Evolutionary conservation across 2,797 vertebrate genomes (phyloP), one percentile per base, ranked within the genome.

Genomic region (Harpagifer antarcticus): DNA sequence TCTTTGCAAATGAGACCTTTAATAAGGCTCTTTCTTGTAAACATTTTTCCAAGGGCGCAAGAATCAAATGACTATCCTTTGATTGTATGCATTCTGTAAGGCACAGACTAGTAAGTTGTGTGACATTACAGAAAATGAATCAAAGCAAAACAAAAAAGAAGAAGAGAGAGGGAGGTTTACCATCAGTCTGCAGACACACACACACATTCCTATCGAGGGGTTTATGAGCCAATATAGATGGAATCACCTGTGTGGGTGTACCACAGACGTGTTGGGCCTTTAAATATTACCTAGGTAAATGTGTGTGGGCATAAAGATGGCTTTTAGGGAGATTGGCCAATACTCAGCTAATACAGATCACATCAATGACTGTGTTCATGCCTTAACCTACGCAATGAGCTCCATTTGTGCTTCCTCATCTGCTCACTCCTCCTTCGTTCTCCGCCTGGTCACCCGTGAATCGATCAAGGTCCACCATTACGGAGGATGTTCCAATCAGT

Each of bases 391-490:
- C 20, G 9, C 65, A 55, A 20, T 48, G 61, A 84, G 79, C 81
- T 81, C 69, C 74, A 72, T 87, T 86, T 82, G 60, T 68, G 37
- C 68, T 76, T 78, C 54, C 65, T 76, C 72, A 45, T 86, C 63
- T 66, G 40, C 70, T 64, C 78, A 55, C 50, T 44, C 68, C 72
- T 71, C 68, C 71, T 66, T 74, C 63, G 20, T 56, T 79, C 62
- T 67, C 69, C 73, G 69, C 69, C 76, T 52, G 40, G 69, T 79
- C 78, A 86, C 81, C 82, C 70, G 63, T 31, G 72, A 86, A 88
- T 87, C 86, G 50, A 88, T 88, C 78, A 63, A 59, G 74, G 71
- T 61, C 81, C 68, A 66, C 78, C 85, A 83, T 84, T 79, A 76
- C 71, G 0, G 15, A 78, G 60, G 79, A 77, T 10, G 69, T 66